A percentile compares a stretch with the other conserved stretches of the same genome.
These are phyloP conservation scores for Corythaixoides concolor DNA, from an alignment of 2,113 vertebrate species.

Conservation along the genomic window DNA sequence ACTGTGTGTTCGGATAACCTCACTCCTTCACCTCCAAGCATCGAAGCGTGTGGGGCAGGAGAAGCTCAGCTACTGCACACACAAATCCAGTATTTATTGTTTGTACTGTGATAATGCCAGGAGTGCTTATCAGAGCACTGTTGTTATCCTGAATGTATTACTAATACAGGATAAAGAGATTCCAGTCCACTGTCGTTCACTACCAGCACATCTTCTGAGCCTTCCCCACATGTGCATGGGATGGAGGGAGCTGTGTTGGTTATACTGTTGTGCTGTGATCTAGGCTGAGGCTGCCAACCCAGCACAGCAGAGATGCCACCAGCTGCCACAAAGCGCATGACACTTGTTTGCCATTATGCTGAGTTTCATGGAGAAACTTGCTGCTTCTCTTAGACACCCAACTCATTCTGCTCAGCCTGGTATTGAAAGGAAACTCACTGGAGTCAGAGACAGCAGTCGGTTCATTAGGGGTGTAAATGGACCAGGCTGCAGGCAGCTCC, in stretches of 20 bases:
- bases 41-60: background rate
- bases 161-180: background rate
- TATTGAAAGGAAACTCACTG: background rate
- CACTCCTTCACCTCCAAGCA: background rate
- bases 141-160: background rate
- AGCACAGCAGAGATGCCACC: background rate
- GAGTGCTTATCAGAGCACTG: background rate
- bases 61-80: background rate
- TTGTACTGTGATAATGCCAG: background rate
- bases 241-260: background rate
- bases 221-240: fast-evolving
- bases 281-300: background rate
- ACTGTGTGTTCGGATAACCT: background rate
- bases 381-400: background rate
- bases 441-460: background rate
- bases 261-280: background rate
- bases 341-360: background rate
- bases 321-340: background rate
- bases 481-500: background rate
- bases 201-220: background rate
- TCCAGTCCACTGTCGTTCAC: background rate
- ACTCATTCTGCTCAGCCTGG: background rate
- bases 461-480: background rate
- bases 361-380: background rate
- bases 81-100: background rate